Percentiles rank a stretch among this genome's conserved stretches.
Conservation (phyloP, 2,888 invertebrate genomes). For the Orchesellides sinensis region DNA sequence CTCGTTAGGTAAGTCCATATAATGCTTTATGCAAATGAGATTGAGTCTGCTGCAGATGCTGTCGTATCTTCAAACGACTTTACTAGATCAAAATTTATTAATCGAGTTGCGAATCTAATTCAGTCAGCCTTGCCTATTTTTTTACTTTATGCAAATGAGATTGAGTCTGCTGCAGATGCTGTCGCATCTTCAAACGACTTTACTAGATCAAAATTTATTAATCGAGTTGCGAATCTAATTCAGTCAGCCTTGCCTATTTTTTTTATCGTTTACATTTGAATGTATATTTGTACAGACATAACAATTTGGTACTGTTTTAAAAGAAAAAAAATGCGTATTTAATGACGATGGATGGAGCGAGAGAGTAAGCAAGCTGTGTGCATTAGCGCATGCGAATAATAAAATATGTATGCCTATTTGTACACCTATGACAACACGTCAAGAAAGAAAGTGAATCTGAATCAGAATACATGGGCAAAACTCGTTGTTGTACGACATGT, state of each 20-base stretch:
- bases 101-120: neutral
- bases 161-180: too few relatives aligned
- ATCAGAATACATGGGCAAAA: neutral
- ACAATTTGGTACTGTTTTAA: neutral
- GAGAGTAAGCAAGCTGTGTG: too few relatives aligned
- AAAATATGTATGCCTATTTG: neutral
- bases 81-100: neutral
- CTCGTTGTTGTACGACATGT: neutral
- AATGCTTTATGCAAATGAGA: neutral
- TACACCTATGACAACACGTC: slow-evolving; percentile 4
- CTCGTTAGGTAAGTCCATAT: neutral
- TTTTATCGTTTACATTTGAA: too few relatives aligned
- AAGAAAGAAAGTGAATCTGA: slow-evolving; percentile 35
- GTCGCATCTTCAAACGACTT: neutral
- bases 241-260: neutral
- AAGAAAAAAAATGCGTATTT: neutral
- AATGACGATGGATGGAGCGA: neutral
- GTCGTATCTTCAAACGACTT: neutral
- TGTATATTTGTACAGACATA: neutral
- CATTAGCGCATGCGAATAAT: too few relatives aligned
- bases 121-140: neutral
- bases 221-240: neutral
- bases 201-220: neutral
- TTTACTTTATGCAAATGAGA: neutral
- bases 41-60: too few relatives aligned